phyloP scores from a whole-genome alignment of 1,140 invertebrate species.

The Teleogryllus occipitalis region DNA sequence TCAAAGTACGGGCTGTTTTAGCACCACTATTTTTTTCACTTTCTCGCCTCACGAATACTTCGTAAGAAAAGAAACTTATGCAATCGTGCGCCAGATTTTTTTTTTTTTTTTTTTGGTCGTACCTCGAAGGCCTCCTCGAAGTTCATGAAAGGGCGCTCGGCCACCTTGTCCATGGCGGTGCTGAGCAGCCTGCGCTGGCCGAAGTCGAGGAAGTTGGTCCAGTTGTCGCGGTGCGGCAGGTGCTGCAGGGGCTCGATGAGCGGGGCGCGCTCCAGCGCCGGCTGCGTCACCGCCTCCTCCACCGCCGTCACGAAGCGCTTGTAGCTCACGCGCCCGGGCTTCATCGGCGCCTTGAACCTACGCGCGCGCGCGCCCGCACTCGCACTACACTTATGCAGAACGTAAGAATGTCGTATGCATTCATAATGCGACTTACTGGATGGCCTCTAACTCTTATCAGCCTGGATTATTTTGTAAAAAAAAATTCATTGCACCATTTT shows the following conservation, averaged over 20 bases:
- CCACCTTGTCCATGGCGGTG: slow-evolving; percentile 51
- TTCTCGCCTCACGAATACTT: too few relatives aligned
- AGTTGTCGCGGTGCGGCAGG: slow-evolving; percentile 47
- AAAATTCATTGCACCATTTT: too few relatives aligned
- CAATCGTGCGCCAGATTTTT: too few relatives aligned
- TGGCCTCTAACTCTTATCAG: too few relatives aligned
- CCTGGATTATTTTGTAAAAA: too few relatives aligned
- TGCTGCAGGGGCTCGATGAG: slow-evolving; percentile 53
- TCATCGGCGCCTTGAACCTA: slow-evolving; percentile 49
- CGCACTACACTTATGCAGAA: too few relatives aligned
- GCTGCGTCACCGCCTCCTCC: slow-evolving; percentile 55
- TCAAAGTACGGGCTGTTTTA: too few relatives aligned
- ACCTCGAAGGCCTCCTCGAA: slow-evolving; percentile 47
- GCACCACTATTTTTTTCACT: too few relatives aligned
- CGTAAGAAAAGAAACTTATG: too few relatives aligned
- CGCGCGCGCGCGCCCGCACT: neutral
- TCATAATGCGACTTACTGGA: too few relatives aligned
- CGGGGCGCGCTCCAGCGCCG: slow-evolving; percentile 51
- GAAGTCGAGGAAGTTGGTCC: slow-evolving; percentile 57
- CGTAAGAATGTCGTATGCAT: too few relatives aligned
- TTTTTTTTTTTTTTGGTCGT: neutral
- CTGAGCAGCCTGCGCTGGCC: slow-evolving; percentile 51
- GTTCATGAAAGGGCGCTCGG: slow-evolving; percentile 50
- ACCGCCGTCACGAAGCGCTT: slow-evolving; percentile 50
- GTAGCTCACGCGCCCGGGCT: slow-evolving; percentile 50